Evolutionary conservation across 2,888 invertebrate species (phyloP).

Genomic region (Tubiluchus corallicola): DNA sequence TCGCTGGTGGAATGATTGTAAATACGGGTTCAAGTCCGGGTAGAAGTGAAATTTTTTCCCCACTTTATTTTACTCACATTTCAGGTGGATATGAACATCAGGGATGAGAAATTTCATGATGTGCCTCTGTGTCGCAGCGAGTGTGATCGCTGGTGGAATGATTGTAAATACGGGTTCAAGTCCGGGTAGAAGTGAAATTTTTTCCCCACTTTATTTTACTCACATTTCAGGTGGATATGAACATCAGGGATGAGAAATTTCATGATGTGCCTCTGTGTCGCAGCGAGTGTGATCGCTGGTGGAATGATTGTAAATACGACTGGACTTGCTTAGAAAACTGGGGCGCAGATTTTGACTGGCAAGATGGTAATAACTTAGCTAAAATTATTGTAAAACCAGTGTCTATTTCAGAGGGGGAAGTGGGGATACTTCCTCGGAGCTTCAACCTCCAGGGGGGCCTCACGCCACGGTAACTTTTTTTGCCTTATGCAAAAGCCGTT

Average conservation of each 20-base stretch:
- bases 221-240: not conserved
- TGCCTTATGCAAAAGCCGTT: no score
- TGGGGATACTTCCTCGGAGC: no score
- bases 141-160: constrained; percentile 9
- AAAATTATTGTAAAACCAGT: not conserved
- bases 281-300: constrained; percentile 7
- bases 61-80: no score
- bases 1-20: constrained; percentile 8
- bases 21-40: constrained; percentile 5
- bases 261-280: constrained; percentile 8
- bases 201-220: no score
- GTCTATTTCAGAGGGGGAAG: no score
- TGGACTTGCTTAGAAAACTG: constrained; percentile 8
- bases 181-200: no score
- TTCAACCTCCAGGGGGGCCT: no score
- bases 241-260: constrained; percentile 7
- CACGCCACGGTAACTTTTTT: no score
- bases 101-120: constrained; percentile 7
- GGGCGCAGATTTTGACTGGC: constrained; percentile 8
- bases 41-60: no score
- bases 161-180: constrained; percentile 10
- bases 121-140: constrained; percentile 8
- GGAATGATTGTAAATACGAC: constrained; percentile 10
- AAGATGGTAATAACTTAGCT: constrained; percentile 4
- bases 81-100: not conserved